Base-by-base conservation (phyloP, 2,113 vertebrate species). In the Circaetus gallicus region DNA sequence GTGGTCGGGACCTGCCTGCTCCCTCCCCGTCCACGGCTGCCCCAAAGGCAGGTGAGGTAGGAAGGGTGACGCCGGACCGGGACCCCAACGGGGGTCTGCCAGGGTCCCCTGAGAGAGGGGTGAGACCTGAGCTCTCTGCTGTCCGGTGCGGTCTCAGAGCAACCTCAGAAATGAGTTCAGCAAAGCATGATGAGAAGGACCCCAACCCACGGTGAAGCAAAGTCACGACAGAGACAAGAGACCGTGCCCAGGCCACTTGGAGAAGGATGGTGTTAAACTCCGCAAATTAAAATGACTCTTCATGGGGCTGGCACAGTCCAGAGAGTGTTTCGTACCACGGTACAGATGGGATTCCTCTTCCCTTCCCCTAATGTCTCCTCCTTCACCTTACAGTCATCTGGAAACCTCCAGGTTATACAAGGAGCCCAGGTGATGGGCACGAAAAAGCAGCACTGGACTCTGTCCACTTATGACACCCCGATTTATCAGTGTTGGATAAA, bases 11-110 rank as follows among this genome's bases (percentile, higher is more conserved):
- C 82, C 71, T 80, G 82, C 79, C 76, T 85, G 55, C 88, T 93
- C 74, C 92, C 86, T 82, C 72, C 78, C 89, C 16, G 20, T 92
- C 86, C 66, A 67, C 0, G 10, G 63, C 88, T 70, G 90, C 86
- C 91, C 72, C 84, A 92, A 91, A 92, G 82, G 74, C 84, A 97
- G 94, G 94, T 96, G 97, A 97, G 95, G 94, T 89, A 96, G 97
- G 95, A 97, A 95, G 96, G 94, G 82, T 93, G 83, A 93, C 22
- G 31, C 85, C 19, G 20, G 95, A 96, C 85, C 0, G 3, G 82
- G 83, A 96, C 70, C 77, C 85, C 65, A 86, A 2, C 6, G 38
- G 69, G 82, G 69, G 45, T 86, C 79, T 95, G 86, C 80, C 78
- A 88, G 83, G 76, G 82, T 82, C 72, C 86, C 70, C 76, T 12